phyloP scores from a whole-genome alignment of 2,113 vertebrate species.

The Poeciliopsis prolifica region DNA sequence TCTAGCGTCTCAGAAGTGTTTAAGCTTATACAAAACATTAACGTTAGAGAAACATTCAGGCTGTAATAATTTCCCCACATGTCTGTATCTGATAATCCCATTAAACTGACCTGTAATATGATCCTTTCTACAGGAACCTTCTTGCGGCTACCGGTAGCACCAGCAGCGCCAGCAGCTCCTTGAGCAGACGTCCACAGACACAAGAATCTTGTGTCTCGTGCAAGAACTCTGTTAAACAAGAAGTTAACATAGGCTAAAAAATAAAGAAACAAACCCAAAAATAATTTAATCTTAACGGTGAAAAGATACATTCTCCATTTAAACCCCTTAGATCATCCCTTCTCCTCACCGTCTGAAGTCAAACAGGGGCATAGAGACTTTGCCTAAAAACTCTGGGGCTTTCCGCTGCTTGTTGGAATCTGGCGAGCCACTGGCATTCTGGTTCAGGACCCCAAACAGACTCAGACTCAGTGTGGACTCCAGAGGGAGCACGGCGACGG shows the following conservation, averaged over 20 bases:
- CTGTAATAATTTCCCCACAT: background rate
- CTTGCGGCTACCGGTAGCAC: conserved; percentile 76
- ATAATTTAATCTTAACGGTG: background rate
- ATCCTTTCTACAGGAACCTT: conserved; percentile 84
- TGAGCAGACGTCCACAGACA: conserved; percentile 87
- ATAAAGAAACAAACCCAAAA: background rate
- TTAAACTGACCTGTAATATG: conserved; percentile 86
- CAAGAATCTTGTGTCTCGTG: conserved; percentile 87
- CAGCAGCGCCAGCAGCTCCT: conserved; percentile 58
- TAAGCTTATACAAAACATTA: background rate
- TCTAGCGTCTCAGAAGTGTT: background rate
- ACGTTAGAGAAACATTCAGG: background rate
- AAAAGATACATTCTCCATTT: background rate
- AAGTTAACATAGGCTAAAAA: background rate
- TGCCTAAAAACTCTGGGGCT: conserved; percentile 90
- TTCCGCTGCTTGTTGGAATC: conserved; percentile 96
- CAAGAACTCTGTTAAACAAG: conserved; percentile 82
- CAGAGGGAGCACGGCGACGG: conserved; percentile 92
- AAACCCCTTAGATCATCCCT: background rate
- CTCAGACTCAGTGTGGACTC: conserved; percentile 90
- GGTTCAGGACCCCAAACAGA: conserved; percentile 91
- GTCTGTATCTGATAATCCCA: background rate
- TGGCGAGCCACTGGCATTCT: conserved; percentile 89
- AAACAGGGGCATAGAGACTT: conserved; percentile 92
- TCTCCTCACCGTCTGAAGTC: conserved; percentile 88